phyloP scores from a whole-genome alignment of 2,888 invertebrate species.

The Kuschelorhynchus macadamiae region DNA sequence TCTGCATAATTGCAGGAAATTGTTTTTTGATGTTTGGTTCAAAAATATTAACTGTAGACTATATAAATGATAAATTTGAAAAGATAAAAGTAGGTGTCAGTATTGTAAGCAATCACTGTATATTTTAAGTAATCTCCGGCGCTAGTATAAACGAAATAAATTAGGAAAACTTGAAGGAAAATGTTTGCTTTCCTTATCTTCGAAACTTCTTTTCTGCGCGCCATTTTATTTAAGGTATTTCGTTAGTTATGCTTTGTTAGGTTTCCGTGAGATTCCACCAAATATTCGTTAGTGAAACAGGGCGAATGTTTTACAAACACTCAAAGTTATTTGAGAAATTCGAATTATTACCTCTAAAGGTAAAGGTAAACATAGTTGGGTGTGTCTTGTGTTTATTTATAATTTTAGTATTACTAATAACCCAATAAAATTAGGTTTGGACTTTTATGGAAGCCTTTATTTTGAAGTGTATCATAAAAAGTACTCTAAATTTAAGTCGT shows the following conservation, averaged over 20 bases:
- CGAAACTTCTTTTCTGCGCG: too few species aligned
- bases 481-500: too few species aligned
- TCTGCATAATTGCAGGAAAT: too few species aligned
- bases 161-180: background rate
- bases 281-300: slow-evolving; percentile 20
- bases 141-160: background rate
- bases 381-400: too few species aligned
- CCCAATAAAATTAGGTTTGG: too few species aligned
- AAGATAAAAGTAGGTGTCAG: too few species aligned
- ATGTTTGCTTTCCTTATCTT: too few species aligned
- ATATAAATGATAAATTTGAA: background rate
- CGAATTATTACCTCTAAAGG: slow-evolving; percentile 18
- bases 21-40: background rate
- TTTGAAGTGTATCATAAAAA: too few species aligned
- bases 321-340: slow-evolving; percentile 19
- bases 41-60: background rate
- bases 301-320: slow-evolving; percentile 22
- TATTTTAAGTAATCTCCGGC: background rate
- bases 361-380: background rate
- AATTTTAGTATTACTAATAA: too few species aligned
- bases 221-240: slow-evolving; percentile 21
- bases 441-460: too few species aligned
- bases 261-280: slow-evolving; percentile 3
- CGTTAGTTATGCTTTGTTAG: slow-evolving; percentile 22
- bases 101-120: background rate